phyloP scores from a whole-genome alignment of 2,797 vertebrate genomes.

The Scleropages formosus region DNA sequence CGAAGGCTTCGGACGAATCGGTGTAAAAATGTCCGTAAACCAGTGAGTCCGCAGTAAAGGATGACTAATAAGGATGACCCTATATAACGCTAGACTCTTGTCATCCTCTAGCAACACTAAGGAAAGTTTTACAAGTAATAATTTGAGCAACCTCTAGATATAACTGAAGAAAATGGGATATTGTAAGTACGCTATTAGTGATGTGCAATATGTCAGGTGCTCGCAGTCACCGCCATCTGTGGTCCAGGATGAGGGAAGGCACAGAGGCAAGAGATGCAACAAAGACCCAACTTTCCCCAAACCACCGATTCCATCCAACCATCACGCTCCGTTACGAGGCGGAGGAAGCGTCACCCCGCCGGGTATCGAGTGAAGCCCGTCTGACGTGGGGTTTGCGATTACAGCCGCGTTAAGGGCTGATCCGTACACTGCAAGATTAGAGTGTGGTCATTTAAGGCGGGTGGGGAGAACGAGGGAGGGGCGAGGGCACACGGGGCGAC shows the following conservation, averaged over 20 bases:
- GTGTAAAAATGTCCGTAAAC: too few species aligned
- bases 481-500: conserved; percentile 43
- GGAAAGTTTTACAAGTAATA: too few species aligned
- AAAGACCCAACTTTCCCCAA: conserved; percentile 42
- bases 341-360: conserved; percentile 40
- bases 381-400: conserved; percentile 56
- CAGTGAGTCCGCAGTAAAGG: too few species aligned
- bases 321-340: conserved; percentile 44
- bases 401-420: conserved; percentile 64
- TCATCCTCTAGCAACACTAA: too few species aligned
- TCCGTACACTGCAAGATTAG: conserved; percentile 67
- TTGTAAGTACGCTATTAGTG: too few species aligned
- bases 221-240: neutral
- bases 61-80: too few species aligned
- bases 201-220: too few species aligned
- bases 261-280: neutral
- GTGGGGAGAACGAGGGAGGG: conserved; percentile 38
- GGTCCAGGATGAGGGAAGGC: neutral
- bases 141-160: too few species aligned
- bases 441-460: conserved; percentile 63
- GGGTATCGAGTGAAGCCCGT: conserved; percentile 56
- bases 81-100: too few species aligned
- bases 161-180: too few species aligned
- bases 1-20: too few species aligned
- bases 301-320: conserved; percentile 53